phyloP scores from a whole-genome alignment of 1,140 invertebrate genomes.

The Thaumatotibia leucotreta region DNA sequence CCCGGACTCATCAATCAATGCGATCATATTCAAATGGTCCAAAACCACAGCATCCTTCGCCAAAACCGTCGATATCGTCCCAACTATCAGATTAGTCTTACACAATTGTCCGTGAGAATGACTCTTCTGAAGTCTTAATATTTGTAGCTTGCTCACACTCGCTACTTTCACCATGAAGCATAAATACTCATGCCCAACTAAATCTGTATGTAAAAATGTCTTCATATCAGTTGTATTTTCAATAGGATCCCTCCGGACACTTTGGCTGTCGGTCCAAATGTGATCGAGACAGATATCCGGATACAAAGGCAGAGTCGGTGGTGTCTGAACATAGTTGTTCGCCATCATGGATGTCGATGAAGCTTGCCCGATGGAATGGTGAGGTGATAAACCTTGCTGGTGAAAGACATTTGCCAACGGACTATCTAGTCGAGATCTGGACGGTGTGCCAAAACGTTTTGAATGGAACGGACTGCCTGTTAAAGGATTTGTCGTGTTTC shows the following conservation, averaged over 20 bases:
- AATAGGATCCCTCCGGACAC: slow-evolving; percentile 71
- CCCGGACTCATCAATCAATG: slow-evolving; percentile 86
- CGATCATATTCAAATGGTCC: slow-evolving; percentile 87
- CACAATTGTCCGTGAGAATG: slow-evolving; percentile 76
- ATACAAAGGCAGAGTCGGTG: slow-evolving; percentile 83
- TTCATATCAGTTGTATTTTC: slow-evolving; percentile 80
- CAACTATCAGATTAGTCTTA: slow-evolving; percentile 83
- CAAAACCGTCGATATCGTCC: slow-evolving; percentile 82
- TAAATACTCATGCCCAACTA: slow-evolving; percentile 89
- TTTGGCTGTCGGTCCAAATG: slow-evolving; percentile 88
- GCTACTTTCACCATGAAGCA: slow-evolving; percentile 85
- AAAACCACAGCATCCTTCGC: slow-evolving; percentile 91
- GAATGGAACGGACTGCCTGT: slow-evolving; percentile 59
- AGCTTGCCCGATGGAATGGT: slow-evolving; percentile 67
- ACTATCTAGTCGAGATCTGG: slow-evolving; percentile 78
- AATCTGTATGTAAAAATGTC: slow-evolving; percentile 88
- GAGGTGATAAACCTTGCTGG: slow-evolving; percentile 68
- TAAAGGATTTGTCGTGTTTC: slow-evolving; percentile 49
- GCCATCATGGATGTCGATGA: slow-evolving; percentile 66
- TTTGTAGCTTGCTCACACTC: slow-evolving; percentile 81
- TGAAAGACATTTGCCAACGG: slow-evolving; percentile 78
- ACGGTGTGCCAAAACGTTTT: slow-evolving; percentile 42
- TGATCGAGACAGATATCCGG: slow-evolving; percentile 92
- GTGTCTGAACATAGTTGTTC: slow-evolving; percentile 42
- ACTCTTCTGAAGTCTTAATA: slow-evolving; percentile 86